Conservation (phyloP, 2,888 invertebrate genomes). For the Acanthosepion esculentum region DNA sequence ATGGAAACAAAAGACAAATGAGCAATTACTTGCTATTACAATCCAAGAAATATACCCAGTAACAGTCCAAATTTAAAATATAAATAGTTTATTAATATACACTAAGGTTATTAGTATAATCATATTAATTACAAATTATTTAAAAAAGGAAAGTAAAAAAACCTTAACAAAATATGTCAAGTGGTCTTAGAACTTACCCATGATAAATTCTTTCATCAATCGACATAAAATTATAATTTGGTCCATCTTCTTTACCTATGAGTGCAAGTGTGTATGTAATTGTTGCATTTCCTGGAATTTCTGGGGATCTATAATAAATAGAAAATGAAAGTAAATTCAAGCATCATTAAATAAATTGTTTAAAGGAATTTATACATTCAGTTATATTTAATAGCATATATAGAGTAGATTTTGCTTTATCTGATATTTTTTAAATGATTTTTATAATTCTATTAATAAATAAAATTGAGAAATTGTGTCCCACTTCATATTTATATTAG, state of each 20-base stretch:
- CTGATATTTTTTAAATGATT: no score
- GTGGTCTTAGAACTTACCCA: conserved; percentile 79
- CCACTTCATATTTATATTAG: no score
- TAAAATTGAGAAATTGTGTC: no score
- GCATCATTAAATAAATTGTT: background rate
- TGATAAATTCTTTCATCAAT: conserved; percentile 83
- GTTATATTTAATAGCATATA: background rate
- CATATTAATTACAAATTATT: background rate
- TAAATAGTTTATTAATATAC: background rate
- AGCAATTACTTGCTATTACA: no score
- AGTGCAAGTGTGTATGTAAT: conserved; percentile 84
- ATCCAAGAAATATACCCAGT: background rate
- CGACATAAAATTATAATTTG: conserved; percentile 80
- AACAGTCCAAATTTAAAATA: background rate
- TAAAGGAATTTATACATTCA: background rate
- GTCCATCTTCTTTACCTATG: conserved; percentile 81
- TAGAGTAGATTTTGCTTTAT: no score
- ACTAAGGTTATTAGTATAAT: background rate
- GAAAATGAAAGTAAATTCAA: background rate
- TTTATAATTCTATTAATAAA: no score
- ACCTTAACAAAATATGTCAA: background rate
- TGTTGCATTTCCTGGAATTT: conserved; percentile 82
- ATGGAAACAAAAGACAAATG: no score
- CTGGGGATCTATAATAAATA: conserved; percentile 75
- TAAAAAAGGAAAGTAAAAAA: background rate